A percentile compares a stretch with the other conserved stretches of the same genome.
phyloP scores from a whole-genome alignment of 2,113 vertebrate genomes.

The pig (Sus scrofa) region DNA sequence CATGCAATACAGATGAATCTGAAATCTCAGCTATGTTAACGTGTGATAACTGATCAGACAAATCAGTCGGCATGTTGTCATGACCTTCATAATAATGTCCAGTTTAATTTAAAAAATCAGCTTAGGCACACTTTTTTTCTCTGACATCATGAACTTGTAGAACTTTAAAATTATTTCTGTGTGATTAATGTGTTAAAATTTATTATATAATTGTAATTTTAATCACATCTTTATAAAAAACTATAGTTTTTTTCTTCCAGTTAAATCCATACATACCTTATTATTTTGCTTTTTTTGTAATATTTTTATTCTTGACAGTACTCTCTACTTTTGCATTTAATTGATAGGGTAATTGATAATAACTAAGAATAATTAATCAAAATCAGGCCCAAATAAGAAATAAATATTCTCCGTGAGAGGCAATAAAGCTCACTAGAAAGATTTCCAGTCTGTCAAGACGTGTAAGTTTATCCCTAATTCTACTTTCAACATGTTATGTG shows the following conservation, averaged over 20 bases:
- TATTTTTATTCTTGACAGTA: slow-evolving; percentile 50
- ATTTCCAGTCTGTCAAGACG: background rate
- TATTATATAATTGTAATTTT: slow-evolving; percentile 26
- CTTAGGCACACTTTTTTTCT: background rate
- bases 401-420: background rate
- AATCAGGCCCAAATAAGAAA: background rate
- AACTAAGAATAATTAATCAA: background rate
- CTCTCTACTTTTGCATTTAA: slow-evolving; percentile 12
- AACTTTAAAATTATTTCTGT: slow-evolving; percentile 20
- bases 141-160: background rate
- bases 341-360: background rate
- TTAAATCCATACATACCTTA: slow-evolving; percentile 43
- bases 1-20: background rate
- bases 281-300: slow-evolving; percentile 24
- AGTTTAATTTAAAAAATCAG: background rate
- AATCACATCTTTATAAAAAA: background rate
- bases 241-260: background rate
- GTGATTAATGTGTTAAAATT: background rate
- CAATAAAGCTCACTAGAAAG: background rate
- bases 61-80: background rate
- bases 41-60: background rate
- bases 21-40: background rate
- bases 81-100: background rate
- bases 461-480: background rate
- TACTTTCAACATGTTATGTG: background rate